Evolutionary conservation across 2,797 vertebrate species (phyloP), one percentile per base, ranked within the genome.

Genomic region (Sciurus carolinensis): DNA sequence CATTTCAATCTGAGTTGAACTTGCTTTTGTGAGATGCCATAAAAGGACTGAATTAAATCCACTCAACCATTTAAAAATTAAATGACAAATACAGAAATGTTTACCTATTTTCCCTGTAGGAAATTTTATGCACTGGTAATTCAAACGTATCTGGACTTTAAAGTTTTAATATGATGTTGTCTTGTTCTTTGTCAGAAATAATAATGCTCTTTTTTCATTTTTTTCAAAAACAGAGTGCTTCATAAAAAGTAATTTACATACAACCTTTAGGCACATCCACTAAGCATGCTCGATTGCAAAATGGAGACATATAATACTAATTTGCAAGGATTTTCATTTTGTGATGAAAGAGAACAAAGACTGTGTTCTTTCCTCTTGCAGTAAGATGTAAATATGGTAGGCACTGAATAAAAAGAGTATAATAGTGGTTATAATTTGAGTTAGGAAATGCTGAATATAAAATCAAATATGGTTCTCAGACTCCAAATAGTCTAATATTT

Each of bases 11-110:
- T 80, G 50, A 96, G 13, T 52, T 77, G 22, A 94, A 87, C 17
- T 73, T 50, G 69, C 36, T 95, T 94, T 77, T 87, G 30, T 95
- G 66, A 75, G 82, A 89, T 84, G 59, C 81, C 72, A 26, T 54
- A 50, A 87, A 44, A 97, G 73, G n/a, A 50, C 54, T 85, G 73
- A 82, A 75, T 92, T 92, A 93, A 96, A 79, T 54, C 52, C 39
- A 82, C 22, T 94, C 24, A 47, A 18, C 73, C 83, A 91, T 50
- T 93, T 93, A 76, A 91, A 97, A 84, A 52, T 76, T 54, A 87
- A 59, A 52, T 57, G 66, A 83, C 44, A 85, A n/a, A 67, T 26
- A 84, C 22, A 66, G 13, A 86, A 13, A 26, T 83, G 30, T 59
- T 90, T 94, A 71, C 5, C 24, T 72, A 4, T 71, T 71, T 87